Evolutionary conservation across 30 jellyfish, hydroid and myxozoan species (phyloP).

Genomic region (Hydra vulgaris): DNA sequence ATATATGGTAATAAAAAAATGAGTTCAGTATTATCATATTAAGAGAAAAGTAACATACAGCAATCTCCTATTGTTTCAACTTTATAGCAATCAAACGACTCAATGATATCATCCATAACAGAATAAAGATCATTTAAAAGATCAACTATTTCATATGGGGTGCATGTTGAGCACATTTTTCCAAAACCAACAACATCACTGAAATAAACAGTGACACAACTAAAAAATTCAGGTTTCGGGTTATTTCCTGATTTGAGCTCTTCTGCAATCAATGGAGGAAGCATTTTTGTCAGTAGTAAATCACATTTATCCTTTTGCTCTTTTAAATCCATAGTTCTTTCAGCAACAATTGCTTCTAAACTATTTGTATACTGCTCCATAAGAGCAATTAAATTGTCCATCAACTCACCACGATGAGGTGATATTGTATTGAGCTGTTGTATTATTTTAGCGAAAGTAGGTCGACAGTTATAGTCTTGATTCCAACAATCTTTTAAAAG

Average conservation of each 20-base stretch:
- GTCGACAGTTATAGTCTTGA: constrained; percentile 31
- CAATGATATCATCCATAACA: constrained; percentile 48
- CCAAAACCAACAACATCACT: constrained; percentile 56
- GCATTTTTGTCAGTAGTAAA: constrained; percentile 20
- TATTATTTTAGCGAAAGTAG: constrained; percentile 19
- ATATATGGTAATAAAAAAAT: background rate
- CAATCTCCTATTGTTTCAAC: constrained; percentile 51
- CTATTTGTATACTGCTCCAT: constrained; percentile 47
- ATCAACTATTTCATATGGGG: constrained; percentile 45
- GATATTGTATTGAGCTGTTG: constrained; percentile 17
- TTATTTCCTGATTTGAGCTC: constrained; percentile 37
- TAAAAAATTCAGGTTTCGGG: constrained; percentile 40
- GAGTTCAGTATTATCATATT: background rate
- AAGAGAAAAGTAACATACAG: constrained; percentile 17
- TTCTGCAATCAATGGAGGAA: constrained; percentile 52
- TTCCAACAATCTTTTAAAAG: constrained; percentile 36
- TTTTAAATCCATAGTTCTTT: constrained; percentile 30
- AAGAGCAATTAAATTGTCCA: constrained; percentile 41
- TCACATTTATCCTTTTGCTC: constrained; percentile 44
- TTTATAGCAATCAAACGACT: constrained; percentile 39
- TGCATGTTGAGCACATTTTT: constrained; percentile 23
- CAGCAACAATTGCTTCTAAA: constrained; percentile 46
- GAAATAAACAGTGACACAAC: constrained; percentile 32
- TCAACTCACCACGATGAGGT: constrained; percentile 45
- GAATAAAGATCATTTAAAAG: constrained; percentile 32